Evolutionary conservation across 2,113 vertebrate genomes (phyloP), one percentile per base, ranked within the genome.

Genomic region (Oreochromis niloticus): DNA sequence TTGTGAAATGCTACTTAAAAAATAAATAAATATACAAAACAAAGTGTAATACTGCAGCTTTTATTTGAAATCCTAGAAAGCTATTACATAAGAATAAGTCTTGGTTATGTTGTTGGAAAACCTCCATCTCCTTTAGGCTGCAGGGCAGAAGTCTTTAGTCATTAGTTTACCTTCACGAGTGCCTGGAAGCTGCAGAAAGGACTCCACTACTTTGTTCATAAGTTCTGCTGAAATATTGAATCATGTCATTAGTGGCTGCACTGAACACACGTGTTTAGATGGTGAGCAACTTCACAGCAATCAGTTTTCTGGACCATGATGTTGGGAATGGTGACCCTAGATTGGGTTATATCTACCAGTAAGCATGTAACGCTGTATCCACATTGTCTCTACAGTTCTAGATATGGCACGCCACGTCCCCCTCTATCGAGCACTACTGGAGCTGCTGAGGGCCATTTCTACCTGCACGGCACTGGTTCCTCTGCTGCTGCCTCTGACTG

Each of bases 391-490:
- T 85, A 41, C 85, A 99, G 99, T 99, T 84, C 90, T 99, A 89
- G 99, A 99, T 86, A 99, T 99, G 98, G 99, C 99, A 3, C 97
- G 98, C 22, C 98, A 99, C 0, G 98, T 99, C 55, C 99, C 99
- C 2, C 97, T 99, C 19, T 99, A 99, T 84, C 96, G 98, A 34
- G 98, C 99, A 3, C 95, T 99, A 9, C 95, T 99, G 41, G 99
- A 99, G 89, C 92, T 99, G 89, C 97, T 99, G 54, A 97, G 98
- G 56, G 98, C 98, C 83, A 98, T 99, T 85, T 99, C 99, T 17
- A 98, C 98, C 12, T 98, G 97, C 93, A 97, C 97, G 0, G 96
- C 97, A 0, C 97, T 99, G 95, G 98, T 99, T 73, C 99, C 98
- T 0, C 94, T 99, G 4, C 95, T 99, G 19, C 96, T 99, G 82